Base-by-base conservation (phyloP, 2,888 invertebrate species). In the Carcina quercana region DNA sequence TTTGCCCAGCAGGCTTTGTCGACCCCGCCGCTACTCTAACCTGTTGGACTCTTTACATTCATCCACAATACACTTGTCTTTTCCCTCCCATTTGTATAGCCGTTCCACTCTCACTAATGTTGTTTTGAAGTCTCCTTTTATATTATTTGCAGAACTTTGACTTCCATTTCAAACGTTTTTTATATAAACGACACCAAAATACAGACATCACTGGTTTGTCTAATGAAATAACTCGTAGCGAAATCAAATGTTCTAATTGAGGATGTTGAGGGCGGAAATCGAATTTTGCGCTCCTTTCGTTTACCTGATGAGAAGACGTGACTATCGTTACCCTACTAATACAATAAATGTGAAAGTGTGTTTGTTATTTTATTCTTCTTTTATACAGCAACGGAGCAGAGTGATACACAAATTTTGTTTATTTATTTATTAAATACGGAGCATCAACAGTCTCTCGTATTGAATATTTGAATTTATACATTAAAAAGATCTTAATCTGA, bases 1-100 rank as follows among this genome's bases (percentile, higher is more conserved):
- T 71, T 73, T 71, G 64, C 52, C 53, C 57, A 61, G 59, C 49
- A 57, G 56, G 60, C 67, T 73, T 68, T 67, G 63, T 65, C 55
- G 59, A 59, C 51, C 45, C 51, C 43, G 52, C 55, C 59, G 48
- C 59, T 53, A 45, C 54, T 44, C 47, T 60, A 62, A 70, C 69
- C 65, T 65, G 62, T 66, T 62, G 57, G 57, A 48, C 47, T 51
- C 48, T 54, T 47, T 56, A 54, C 53, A 52, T 53, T 45, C 42
- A 40, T 42, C 39, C 38, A 43, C 37, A 37, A 37, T 44, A 38
- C 39, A 50, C 53, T 53, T 53, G 37, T 48, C 50, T 54, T 60
- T 56, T 51, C 43, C 39, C 41, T 40, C 42, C 49, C 36, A 38
- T 30, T 36, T 32, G 20, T 22, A 21, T 12, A 30, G 30, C 12